Evolutionary conservation across 2,113 vertebrate species (phyloP).

Genomic region (Misgurnus mizolepis): DNA sequence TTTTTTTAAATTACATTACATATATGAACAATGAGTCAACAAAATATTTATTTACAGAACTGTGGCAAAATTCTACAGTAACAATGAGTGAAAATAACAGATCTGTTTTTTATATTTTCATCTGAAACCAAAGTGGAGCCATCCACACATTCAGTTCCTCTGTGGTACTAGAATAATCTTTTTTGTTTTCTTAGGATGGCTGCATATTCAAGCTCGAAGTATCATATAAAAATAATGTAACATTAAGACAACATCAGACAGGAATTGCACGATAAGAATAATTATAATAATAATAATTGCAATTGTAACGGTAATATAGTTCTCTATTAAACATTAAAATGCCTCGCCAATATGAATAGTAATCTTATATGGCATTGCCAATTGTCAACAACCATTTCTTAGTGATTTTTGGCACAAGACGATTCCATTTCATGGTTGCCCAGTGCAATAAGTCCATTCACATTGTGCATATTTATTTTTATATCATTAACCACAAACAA

Average conservation of each 20-base stretch:
- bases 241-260: conserved; percentile 91
- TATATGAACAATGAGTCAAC: conserved; percentile 95
- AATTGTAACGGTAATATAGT: conserved; percentile 86
- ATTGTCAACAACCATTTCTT: conserved; percentile 55
- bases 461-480: conserved; percentile 78
- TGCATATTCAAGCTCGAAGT: conserved; percentile 83
- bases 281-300: conserved; percentile 74
- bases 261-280: conserved; percentile 87
- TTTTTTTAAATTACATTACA: conserved; percentile 83
- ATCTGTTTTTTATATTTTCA: conserved; percentile 85
- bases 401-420: conserved; percentile 54
- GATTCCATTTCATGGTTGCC: conserved; percentile 64
- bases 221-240: conserved; percentile 94
- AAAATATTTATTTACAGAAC: conserved; percentile 98
- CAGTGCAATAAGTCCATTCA: conserved; percentile 69
- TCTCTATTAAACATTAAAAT: conserved; percentile 97
- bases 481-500: conserved; percentile 65
- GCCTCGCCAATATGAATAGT: conserved; percentile 88
- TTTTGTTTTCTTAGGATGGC: conserved; percentile 74
- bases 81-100: conserved; percentile 93
- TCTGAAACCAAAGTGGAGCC: conserved; percentile 81
- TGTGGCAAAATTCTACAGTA: conserved; percentile 89
- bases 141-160: conserved; percentile 76
- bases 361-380: conserved; percentile 73
- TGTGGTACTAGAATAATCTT: conserved; percentile 56